Base-by-base conservation (phyloP, 2,888 invertebrate genomes). In the Melinopterus prodromus region DNA sequence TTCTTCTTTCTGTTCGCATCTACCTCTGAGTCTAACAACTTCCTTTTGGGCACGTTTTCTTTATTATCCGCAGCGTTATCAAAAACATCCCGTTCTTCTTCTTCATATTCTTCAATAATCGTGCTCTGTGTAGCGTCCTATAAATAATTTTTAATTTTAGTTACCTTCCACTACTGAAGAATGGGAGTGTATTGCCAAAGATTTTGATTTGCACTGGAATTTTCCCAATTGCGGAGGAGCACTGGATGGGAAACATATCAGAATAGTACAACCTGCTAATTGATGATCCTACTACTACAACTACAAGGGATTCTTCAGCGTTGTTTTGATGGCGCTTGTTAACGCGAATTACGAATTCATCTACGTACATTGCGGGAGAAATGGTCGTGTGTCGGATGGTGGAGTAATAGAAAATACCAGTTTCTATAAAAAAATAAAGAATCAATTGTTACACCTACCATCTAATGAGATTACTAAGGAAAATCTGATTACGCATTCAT, bases 61-160 rank as follows among this genome's bases (percentile, higher is more conserved):
- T 38, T 38, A 38, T 38, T 9, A 38, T 38, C 92, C 0, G 91
- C 89, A 69, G 95, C 95, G 14, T 90, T 91, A 84, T 95, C 95
- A 87, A 95, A 95, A 86, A 94, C 93, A 0, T 92, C 91, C 0
- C 6, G 14, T 70, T 74, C 74, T 74, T 36, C 26, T n/a, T 36
- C 26, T n/a, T 74, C 26, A 9, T n/a, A n/a, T n/a, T 6, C 38
- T 38, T 38, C 38, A 38, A 38, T 38, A 38, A n/a, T n/a, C n/a
- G 38, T 38, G 38, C 38, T 38, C 38, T 38, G 38, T 38, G 38
- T 38, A 38, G 6, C 9, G 9, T 38, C 38, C 38, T 38, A 9
- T 38, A 38, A 38, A 38, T 70, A n/a, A 70, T 70, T n/a, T 6
- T 6, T 70, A 6, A 16, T 70, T 70, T 70, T 70, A 70, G 70